A percentile compares a stretch with the other conserved stretches of the same genome.
These are phyloP conservation scores for Drosophila eohydei DNA, from an alignment of 2,888 invertebrate species.

Conservation along the genomic window DNA sequence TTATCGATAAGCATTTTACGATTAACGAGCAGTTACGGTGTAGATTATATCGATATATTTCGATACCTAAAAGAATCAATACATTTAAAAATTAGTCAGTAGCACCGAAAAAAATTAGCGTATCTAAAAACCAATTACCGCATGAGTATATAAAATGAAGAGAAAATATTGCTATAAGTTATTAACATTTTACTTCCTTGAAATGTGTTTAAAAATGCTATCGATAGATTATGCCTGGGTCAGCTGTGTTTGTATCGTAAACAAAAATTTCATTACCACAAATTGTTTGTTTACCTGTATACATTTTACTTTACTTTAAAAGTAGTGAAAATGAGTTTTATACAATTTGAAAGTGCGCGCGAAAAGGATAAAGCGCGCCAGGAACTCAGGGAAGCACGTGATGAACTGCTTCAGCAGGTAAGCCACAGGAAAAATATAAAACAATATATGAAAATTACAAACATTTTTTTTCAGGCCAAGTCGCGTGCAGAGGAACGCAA, in stretches of 20 bases:
- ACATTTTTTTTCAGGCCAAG: conserved; percentile 64
- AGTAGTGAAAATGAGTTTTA: conserved; percentile 73
- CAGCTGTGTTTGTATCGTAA: conserved; percentile 16
- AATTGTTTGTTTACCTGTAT: background rate
- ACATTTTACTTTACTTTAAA: background rate
- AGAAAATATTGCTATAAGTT: no score
- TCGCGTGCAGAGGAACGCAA: conserved; percentile 69
- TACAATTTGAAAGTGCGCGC: conserved; percentile 81
- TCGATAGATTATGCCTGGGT: conserved; percentile 7
- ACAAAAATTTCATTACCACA: background rate
- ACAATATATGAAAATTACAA: background rate
- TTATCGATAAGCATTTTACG: conserved; percentile 8
- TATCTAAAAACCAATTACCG: no score
- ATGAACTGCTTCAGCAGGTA: conserved; percentile 76
- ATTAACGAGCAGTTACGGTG: background rate
- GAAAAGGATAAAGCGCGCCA: conserved; percentile 79
- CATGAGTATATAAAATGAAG: no score
- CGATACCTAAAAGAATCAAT: background rate
- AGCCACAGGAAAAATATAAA: background rate
- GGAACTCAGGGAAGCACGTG: conserved; percentile 78
- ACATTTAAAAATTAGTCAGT: background rate
- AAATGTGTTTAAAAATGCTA: background rate
- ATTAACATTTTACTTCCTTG: no score
- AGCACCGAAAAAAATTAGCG: no score
- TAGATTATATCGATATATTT: conserved; percentile 9